Evolutionary conservation across 2,797 vertebrate species (phyloP).

Genomic region (Siniperca undulata): DNA sequence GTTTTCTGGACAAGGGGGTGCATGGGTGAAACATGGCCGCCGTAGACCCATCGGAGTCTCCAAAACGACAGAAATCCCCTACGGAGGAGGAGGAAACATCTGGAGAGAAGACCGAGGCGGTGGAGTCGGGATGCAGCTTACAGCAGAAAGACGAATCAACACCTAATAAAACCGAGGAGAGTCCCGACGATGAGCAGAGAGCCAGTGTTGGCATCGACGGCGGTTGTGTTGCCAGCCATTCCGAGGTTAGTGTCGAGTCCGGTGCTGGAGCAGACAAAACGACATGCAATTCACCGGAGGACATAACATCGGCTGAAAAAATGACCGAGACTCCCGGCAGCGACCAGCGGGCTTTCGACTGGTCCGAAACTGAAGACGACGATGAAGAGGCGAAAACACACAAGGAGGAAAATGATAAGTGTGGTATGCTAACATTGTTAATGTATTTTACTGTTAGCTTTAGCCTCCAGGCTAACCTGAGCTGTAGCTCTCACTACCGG

Average conservation of each 20-base stretch:
- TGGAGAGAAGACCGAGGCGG: constrained; percentile 43
- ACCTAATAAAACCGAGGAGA: constrained; percentile 5
- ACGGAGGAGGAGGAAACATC: constrained; percentile 65
- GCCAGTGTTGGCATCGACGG: constrained; percentile 31
- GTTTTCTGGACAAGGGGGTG: constrained; percentile 73
- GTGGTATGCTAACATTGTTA: constrained; percentile 75
- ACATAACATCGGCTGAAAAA: constrained; percentile 59
- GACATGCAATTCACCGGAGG: constrained; percentile 62
- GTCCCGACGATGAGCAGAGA: constrained; percentile 29
- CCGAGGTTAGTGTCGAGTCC: constrained; percentile 65
- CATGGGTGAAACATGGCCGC: constrained; percentile 87
- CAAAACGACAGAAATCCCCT: constrained; percentile 65
- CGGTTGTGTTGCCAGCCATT: constrained; percentile 60
- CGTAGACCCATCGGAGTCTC: constrained; percentile 78
- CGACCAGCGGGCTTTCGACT: constrained; percentile 62
- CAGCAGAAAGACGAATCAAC: constrained; percentile 16
- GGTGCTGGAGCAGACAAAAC: constrained; percentile 66
- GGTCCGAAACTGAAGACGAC: constrained; percentile 76
- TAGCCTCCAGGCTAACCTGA: constrained; percentile 61
- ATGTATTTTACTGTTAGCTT: constrained; percentile 65
- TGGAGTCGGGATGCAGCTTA: constrained; percentile 16
- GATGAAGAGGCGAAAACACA: constrained; percentile 21
- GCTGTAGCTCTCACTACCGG: constrained; percentile 27
- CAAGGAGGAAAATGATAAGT: constrained; percentile 48
- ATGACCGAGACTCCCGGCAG: constrained; percentile 56